phyloP scores from a whole-genome alignment of 2,888 invertebrate species.

The Strigamia crassipes region DNA sequence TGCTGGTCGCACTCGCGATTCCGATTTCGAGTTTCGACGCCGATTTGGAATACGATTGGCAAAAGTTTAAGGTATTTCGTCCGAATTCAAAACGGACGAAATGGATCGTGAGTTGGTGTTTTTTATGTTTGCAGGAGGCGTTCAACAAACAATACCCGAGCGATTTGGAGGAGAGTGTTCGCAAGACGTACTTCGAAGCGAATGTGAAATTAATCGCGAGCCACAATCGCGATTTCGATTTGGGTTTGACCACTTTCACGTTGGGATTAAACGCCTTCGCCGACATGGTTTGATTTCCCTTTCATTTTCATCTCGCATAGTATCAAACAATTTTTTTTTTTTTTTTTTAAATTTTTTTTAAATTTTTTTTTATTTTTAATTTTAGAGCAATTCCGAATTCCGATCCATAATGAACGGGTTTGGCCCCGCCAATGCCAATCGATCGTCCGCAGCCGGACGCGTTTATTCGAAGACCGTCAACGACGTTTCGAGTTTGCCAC shows the following conservation, averaged over 20 bases:
- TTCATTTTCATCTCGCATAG: no score
- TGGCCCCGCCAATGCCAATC: not conserved
- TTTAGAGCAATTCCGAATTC: slow-evolving; percentile 44
- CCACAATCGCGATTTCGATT: slow-evolving; percentile 27
- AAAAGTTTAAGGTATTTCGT: slow-evolving; percentile 1
- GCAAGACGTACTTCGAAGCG: not conserved
- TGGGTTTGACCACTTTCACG: not conserved
- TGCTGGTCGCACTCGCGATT: not conserved
- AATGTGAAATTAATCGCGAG: slow-evolving; percentile 3
- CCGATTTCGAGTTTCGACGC: not conserved
- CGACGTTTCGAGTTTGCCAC: slow-evolving; percentile 1
- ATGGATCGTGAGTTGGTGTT: not conserved
- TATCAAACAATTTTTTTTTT: no score
- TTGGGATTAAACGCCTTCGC: slow-evolving; percentile 17
- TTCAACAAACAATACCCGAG: slow-evolving; percentile 27
- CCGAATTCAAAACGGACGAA: no score
- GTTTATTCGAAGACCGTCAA: not conserved
- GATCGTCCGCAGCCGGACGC: no score
- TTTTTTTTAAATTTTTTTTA: not conserved
- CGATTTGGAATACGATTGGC: not conserved
- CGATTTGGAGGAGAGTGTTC: not conserved
- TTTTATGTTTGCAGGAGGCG: not conserved
- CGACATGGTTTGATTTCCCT: not conserved
- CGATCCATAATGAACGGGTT: not conserved
- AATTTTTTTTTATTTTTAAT: not conserved